A percentile compares a stretch with the other conserved stretches of the same genome.
Conservation (phyloP, 2,888 invertebrate species). For the Ophion costatus region DNA sequence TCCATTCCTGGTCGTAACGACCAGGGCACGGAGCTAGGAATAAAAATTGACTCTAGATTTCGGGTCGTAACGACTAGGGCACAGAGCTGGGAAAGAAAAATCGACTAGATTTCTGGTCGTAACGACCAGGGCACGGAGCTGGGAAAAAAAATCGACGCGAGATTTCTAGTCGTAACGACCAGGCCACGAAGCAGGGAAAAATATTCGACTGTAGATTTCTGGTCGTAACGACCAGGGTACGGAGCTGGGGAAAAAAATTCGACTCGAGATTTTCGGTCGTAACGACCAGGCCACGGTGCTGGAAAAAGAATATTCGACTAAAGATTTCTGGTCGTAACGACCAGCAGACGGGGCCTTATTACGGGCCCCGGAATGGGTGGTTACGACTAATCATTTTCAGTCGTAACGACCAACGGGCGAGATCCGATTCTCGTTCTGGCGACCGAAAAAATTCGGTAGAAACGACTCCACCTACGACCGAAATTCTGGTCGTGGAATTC, state of each 20-base stretch:
- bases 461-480: conserved; percentile 9
- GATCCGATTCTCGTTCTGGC: background rate
- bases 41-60: too few species aligned
- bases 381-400: background rate
- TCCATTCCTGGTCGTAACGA: too few species aligned
- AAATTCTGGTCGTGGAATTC: conserved; percentile 11
- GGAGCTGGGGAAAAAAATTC: too few species aligned
- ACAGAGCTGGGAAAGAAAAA: too few species aligned
- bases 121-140: conserved; percentile 1
- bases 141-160: background rate
- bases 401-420: background rate
- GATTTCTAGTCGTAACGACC: too few species aligned
- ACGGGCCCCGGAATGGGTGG: background rate
- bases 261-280: background rate
- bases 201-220: too few species aligned
- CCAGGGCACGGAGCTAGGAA: too few species aligned
- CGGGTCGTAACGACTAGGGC: too few species aligned
- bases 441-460: conserved; percentile 9
- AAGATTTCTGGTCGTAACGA: background rate
- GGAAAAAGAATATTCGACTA: too few species aligned
- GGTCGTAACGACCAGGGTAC: too few species aligned
- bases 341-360: background rate
- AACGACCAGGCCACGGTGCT: background rate
- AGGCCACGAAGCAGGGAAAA: too few species aligned
- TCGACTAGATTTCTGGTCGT: background rate